Evolutionary conservation across 2,888 invertebrate genomes (phyloP), one percentile per base, ranked within the genome.

Genomic region (Palloptera scutellata): DNA sequence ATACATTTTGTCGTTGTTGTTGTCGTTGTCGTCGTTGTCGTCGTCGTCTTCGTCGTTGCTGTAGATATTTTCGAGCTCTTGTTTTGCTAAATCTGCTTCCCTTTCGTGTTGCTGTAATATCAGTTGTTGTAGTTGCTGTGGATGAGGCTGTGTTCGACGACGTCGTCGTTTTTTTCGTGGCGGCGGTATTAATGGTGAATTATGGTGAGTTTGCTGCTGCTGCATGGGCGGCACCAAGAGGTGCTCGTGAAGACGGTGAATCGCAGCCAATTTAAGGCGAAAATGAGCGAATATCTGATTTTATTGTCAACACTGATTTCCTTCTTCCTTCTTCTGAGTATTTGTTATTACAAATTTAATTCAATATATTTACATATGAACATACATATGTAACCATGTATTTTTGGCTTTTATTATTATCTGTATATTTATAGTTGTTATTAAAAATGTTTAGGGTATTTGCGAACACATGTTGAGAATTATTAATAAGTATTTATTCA

Each of bases 1-100:
- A 76, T 81, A 82, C 81, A 83, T 83, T 59, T 70, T 68, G 60
- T 65, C 61, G 67, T 63, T 62, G 68, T 60, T 57, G 69, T 70
- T 68, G 60, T 65, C 61, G 67, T 63, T 62, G 68, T 60, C 54
- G 69, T 58, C 60, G 58, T 62, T 55, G 66, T 51, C 58, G 48
- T 60, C 67, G 67, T 65, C 59, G 65, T 58, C 64, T 61, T 52
- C 64, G 66, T 20, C 15, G 61, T 62, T 55, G 68, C 19, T 67
- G 30, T 12, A 61, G 30, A n/a, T 58, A 19, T 64, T n/a, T 30
- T 59, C 45, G n/a, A 19, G 40, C 30, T 30, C 30, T 30, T 30
- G 30, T 30, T 30, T 6, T 6, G 30, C 30, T 30, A 30, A 6
- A 4, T 30, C 30, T 30, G 30, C 30, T 30, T 30, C 30, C 30